Conservation (phyloP, 2,888 invertebrate species). For the Melangyna quadrimaculata region DNA sequence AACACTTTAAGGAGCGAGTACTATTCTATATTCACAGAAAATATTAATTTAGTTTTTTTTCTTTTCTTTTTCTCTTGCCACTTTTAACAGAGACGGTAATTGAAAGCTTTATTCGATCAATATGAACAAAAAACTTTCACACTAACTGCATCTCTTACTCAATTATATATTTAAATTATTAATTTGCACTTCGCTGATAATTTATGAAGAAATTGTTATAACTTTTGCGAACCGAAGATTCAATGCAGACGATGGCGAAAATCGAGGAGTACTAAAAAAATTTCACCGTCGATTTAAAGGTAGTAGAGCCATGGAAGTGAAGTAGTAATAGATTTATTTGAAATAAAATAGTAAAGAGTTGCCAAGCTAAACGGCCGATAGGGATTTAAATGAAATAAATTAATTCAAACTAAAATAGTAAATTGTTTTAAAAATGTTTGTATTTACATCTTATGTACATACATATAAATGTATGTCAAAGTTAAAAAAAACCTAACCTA, state of each 20-base stretch:
- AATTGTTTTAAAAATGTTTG: no score
- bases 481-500: no score
- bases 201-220: conserved; percentile 33
- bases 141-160: background rate
- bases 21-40: conserved; percentile 4
- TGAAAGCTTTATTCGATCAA: background rate
- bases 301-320: background rate
- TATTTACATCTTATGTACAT: no score
- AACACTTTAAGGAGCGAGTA: background rate
- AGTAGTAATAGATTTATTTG: conserved; percentile 26
- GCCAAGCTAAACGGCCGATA: background rate
- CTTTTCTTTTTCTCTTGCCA: background rate
- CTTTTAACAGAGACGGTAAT: background rate
- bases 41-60: background rate
- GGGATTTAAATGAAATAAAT: background rate
- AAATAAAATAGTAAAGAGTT: background rate
- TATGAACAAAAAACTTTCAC: background rate
- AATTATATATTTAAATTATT: background rate
- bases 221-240: conserved; percentile 64
- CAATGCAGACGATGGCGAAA: conserved; percentile 68
- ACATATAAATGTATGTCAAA: no score
- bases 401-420: no score
- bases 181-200: conserved; percentile 29
- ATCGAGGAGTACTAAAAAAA: conserved; percentile 67
- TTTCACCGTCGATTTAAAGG: conserved; percentile 5